These are phyloP conservation scores for Eupeodes luniger DNA, from an alignment of 2,888 invertebrate species.

Conservation along the genomic window DNA sequence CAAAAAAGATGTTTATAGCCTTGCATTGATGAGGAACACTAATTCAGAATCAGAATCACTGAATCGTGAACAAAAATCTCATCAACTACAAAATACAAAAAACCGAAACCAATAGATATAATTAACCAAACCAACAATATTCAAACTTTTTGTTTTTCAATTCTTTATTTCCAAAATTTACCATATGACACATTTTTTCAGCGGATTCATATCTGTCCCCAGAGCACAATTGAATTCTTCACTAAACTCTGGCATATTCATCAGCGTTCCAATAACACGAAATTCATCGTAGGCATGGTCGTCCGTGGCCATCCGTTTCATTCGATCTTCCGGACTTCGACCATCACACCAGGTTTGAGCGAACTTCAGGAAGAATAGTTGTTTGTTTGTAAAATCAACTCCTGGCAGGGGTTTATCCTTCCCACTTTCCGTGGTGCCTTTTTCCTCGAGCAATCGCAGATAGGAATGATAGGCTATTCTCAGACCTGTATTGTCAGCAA, in stretches of 20 bases:
- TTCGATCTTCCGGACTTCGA: conserved; percentile 77
- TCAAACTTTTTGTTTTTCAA: neutral
- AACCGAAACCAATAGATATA: conserved; percentile 1
- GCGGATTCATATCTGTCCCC: conserved; percentile 93
- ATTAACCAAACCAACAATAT: conserved; percentile 47
- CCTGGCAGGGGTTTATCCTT: conserved; percentile 90
- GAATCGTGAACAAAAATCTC: conserved; percentile 21
- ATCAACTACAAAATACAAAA: neutral
- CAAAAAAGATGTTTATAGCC: conserved; percentile 23
- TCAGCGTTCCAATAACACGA: conserved; percentile 93
- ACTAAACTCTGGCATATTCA: conserved; percentile 93
- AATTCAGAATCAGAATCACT: conserved; percentile 10
- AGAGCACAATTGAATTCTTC: conserved; percentile 90
- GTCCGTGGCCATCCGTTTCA: conserved; percentile 92
- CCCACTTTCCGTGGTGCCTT: conserved; percentile 82
- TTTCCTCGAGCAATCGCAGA: conserved; percentile 82
- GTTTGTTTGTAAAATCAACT: conserved; percentile 92
- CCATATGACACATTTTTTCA: conserved; percentile 95
- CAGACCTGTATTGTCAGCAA: conserved; percentile 95
- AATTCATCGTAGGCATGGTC: conserved; percentile 95
- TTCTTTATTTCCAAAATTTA: conserved; percentile 83
- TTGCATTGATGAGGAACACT: conserved; percentile 41
- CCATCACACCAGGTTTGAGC: conserved; percentile 88
- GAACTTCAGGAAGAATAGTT: conserved; percentile 96
- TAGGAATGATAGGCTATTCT: conserved; percentile 96